phyloP scores from a whole-genome alignment of 64 coral and sea anemone species.

The Montipora sp. region DNA sequence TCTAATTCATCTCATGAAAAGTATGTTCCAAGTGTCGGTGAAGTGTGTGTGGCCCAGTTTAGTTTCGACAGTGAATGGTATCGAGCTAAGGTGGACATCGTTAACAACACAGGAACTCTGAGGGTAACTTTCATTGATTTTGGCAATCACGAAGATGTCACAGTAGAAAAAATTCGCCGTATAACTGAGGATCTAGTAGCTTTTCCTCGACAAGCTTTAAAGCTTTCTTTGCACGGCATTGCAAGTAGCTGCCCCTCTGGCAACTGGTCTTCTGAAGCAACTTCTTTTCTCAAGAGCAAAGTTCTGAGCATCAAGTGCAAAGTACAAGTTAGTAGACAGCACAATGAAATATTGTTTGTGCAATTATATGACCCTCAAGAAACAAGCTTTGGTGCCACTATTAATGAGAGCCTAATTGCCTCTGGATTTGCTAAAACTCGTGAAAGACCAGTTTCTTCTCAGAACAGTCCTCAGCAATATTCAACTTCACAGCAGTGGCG shows the following conservation, averaged over 20 bases:
- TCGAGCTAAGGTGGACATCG: conserved; percentile 72
- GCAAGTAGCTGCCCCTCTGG: conserved; percentile 1
- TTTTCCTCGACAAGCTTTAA: conserved; percentile 84
- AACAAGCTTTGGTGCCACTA: neutral
- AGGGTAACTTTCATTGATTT: conserved; percentile 87
- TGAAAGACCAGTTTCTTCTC: neutral
- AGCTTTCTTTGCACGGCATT: conserved; percentile 66
- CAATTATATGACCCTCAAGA: conserved; percentile 31
- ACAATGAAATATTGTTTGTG: conserved; percentile 51
- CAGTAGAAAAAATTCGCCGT: conserved; percentile 59
- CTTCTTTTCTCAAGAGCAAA: conserved; percentile 54
- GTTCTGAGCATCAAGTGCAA: conserved; percentile 61
- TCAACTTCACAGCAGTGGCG: neutral
- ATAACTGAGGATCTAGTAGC: conserved; percentile 63
- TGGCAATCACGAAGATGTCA: conserved; percentile 88
- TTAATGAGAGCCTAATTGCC: conserved; percentile 31
- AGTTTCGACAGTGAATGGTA: conserved; percentile 83
- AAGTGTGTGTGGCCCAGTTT: conserved; percentile 86
- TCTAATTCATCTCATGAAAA: conserved; percentile 62
- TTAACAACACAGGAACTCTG: conserved; percentile 72
- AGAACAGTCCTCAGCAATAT: neutral
- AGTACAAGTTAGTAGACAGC: conserved; percentile 13
- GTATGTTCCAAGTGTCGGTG: conserved; percentile 76
- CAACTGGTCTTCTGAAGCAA: conserved; percentile 67
- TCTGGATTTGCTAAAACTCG: conserved; percentile 52